A percentile compares a stretch with the other conserved stretches of the same genome.
phyloP scores from a whole-genome alignment of 2,888 invertebrate species.

The Meta bourneti region DNA sequence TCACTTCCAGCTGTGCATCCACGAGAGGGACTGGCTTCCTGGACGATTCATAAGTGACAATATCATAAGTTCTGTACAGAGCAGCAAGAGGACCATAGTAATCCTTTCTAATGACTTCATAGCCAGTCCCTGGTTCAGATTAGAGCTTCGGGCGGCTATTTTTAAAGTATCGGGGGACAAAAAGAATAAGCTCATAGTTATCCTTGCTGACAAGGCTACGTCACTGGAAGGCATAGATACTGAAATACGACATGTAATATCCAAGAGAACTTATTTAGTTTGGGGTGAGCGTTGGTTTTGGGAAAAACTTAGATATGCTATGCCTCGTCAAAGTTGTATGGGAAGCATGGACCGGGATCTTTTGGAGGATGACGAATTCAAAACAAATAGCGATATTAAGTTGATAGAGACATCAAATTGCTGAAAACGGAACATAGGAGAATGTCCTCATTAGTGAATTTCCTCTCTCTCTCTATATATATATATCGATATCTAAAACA shows the following conservation, averaged over 20 bases:
- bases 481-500: no score
- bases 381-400: constrained; percentile 19
- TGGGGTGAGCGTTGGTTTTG: constrained; percentile 79
- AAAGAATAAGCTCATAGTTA: constrained; percentile 78
- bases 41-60: constrained; percentile 78
- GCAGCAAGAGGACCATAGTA: constrained; percentile 78
- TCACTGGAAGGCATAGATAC: constrained; percentile 77
- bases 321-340: constrained; percentile 76
- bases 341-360: neutral
- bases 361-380: neutral
- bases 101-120: constrained; percentile 78
- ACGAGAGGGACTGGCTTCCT: constrained; percentile 79
- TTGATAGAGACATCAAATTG: neutral
- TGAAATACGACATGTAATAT: constrained; percentile 77
- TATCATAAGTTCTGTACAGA: constrained; percentile 78
- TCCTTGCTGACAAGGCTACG: constrained; percentile 77
- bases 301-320: constrained; percentile 78
- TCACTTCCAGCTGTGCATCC: constrained; percentile 78
- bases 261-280: constrained; percentile 78
- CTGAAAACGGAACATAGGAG: neutral
- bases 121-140: constrained; percentile 78
- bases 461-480: no score
- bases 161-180: constrained; percentile 78
- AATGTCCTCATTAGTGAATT: no score
- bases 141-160: constrained; percentile 78